Base-by-base conservation (phyloP, 1,140 invertebrate genomes). In the Galendromus occidentalis region DNA sequence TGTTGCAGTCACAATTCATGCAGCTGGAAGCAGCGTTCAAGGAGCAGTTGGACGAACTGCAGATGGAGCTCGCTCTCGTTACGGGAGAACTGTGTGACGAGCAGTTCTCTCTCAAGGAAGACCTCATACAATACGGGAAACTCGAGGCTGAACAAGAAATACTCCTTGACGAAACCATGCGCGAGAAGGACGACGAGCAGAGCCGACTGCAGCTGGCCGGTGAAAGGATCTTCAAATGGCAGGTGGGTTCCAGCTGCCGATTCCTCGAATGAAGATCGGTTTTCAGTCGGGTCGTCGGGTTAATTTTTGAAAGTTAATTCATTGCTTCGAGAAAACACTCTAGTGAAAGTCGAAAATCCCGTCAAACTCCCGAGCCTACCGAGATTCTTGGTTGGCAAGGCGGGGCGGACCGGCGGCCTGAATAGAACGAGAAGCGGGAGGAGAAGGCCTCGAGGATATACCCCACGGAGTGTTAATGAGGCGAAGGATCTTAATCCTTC, bases 31-130 rank as follows among this genome's bases (percentile, higher is more conserved):
- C 51, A 17, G 51, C 51, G 14, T 59, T 59, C 51, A 59, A 59
- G 20, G 51, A 59, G 51, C 51, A 59, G 51, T 59, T 59, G 51
- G 51, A 59, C 51, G 51, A 59, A 33, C 51, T 59, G 51, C 51
- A 59, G 33, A 59, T 59, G 51, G 51, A 59, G 51, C 22, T 59
- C 25, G 51, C 51, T 17, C 51, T 59, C 22, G 51, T 59, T 14
- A 59, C 51, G 14, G 51, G 51, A 14, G 51, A 59, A 9, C 22
- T 59, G 14, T 59, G 51, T 33, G 51, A 59, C 33, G 51, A 59
- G 22, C 51, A 59, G 51, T 59, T 59, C 51, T 59, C 51, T 6
- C 51, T 59, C 17, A 59, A 59, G 22, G 51, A 59, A 25, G 51
- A 59, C 51, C 51, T 59, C 14, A 59, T 59, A 17, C 51, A 59